These are phyloP conservation scores for Forbesichthys agassizii DNA, from an alignment of 2,113 vertebrate species.

Conservation along the genomic window DNA sequence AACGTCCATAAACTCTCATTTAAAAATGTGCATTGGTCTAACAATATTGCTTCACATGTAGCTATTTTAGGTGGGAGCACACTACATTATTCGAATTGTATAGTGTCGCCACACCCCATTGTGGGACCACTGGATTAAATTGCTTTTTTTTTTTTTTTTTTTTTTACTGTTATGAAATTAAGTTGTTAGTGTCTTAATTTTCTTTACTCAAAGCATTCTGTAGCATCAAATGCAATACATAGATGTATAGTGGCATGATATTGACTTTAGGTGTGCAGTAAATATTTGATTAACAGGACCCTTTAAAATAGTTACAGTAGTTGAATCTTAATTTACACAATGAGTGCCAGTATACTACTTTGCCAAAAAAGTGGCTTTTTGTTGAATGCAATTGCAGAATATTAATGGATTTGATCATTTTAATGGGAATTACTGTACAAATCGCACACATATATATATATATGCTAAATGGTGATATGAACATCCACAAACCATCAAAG, in stretches of 20 bases:
- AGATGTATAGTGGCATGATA: slow-evolving; percentile 56
- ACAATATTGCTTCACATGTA: slow-evolving; percentile 14
- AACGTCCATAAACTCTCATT: slow-evolving; percentile 11
- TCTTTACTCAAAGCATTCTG: slow-evolving; percentile 39
- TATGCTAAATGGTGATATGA: neutral
- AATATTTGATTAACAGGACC: neutral
- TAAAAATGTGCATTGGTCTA: slow-evolving; percentile 22
- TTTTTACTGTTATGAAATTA: slow-evolving; percentile 11
- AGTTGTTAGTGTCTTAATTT: slow-evolving; percentile 20
- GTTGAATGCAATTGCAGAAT: neutral
- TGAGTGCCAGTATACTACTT: slow-evolving; percentile 35
- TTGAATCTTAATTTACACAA: slow-evolving; percentile 14
- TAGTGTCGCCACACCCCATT: neutral
- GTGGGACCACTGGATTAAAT: neutral
- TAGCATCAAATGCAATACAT: slow-evolving; percentile 45
- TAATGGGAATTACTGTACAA: neutral
- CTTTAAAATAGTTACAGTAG: neutral
- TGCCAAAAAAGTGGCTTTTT: slow-evolving; percentile 22
- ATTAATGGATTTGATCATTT: neutral
- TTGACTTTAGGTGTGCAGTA: slow-evolving; percentile 43
- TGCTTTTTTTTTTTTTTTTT: neutral
- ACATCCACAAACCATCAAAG: slow-evolving; percentile 13
- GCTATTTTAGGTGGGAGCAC: neutral
- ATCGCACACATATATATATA: slow-evolving; percentile 12
- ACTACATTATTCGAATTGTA: too few species aligned